Base-by-base conservation (phyloP, 2,888 invertebrate species). In the Drosophila parthenogenetica region DNA sequence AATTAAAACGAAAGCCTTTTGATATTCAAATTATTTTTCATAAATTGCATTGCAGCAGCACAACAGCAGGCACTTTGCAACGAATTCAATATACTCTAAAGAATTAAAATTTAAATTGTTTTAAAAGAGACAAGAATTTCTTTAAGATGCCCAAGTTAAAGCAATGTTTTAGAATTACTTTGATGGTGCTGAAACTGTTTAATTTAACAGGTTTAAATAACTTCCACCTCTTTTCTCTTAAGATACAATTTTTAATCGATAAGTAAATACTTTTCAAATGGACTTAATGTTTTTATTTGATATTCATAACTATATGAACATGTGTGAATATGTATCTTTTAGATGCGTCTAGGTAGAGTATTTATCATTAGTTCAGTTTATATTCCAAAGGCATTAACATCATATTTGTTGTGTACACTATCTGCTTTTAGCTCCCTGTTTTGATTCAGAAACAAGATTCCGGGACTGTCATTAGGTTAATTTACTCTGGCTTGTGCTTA, bases 1-100 rank as follows among this genome's bases (percentile, higher is more conserved):
- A 86, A 86, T 86, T 86, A 86, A 86, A 86, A 86, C 83, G 89
- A 88, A 86, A 86, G 89, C 89, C 89, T 89, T 86, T 86, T 86
- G 85, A 89, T 86, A 86, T 86, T 86, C 88, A 88, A 86, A 86
- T 86, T 86, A 88, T 85, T 89, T 86, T 86, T 88, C 89, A 86
- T 89, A 86, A 86, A 89, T 86, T 86, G 85, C 85, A 88, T 89
- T 82, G 83, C 80, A 66, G 61, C 71, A 53, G 39, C 71, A 48
- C 60, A 55, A 67, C 37, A 57, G 11, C 11, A 51, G 7, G 17
- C 14, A n/a, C 32, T 5, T 51, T 8, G 17, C 40, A 16, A 35
- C 54, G 54, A 61, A 51, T 42, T 17, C 7, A n/a, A 37, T 5
- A 37, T 49, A 53, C 78, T 14, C 74, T 65, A 14, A 43, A 29